phyloP scores from a whole-genome alignment of 2,888 invertebrate genomes.

The Globia sparganii region DNA sequence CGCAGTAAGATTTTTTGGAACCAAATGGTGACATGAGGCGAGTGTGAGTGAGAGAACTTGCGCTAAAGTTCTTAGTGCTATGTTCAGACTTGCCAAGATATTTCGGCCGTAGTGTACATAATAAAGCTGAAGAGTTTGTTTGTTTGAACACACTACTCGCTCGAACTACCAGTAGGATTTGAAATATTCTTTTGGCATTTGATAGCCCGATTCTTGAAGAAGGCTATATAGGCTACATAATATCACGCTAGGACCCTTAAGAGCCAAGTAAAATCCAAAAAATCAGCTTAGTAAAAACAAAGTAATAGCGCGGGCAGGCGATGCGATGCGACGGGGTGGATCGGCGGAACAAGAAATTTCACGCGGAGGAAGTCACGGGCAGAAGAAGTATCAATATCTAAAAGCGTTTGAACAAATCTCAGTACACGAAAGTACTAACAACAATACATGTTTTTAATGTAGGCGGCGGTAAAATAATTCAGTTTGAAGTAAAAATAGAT shows the following conservation, averaged over 20 bases:
- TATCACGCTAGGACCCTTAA: background rate
- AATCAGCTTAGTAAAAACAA: background rate
- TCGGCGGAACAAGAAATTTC: no score
- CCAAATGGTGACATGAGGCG: no score
- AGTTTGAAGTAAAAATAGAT: background rate
- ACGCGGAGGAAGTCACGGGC: background rate
- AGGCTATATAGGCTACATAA: background rate
- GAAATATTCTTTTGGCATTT: background rate
- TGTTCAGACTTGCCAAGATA: no score
- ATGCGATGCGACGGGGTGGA: no score
- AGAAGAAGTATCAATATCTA: background rate
- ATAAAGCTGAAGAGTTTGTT: background rate
- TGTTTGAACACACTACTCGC: background rate
- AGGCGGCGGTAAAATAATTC: background rate
- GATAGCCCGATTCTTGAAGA: background rate
- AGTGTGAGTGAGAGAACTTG: no score
- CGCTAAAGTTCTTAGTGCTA: no score
- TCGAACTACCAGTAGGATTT: background rate
- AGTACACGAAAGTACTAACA: background rate
- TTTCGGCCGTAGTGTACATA: no score
- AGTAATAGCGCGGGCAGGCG: no score
- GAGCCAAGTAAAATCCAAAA: background rate
- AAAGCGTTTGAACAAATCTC: slow-evolving; percentile 2
- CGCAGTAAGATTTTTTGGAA: no score
- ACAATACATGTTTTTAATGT: slow-evolving; percentile 24